These are phyloP conservation scores for Physocephala rufipes DNA, from an alignment of 2,888 invertebrate genomes.

Conservation along the genomic window DNA sequence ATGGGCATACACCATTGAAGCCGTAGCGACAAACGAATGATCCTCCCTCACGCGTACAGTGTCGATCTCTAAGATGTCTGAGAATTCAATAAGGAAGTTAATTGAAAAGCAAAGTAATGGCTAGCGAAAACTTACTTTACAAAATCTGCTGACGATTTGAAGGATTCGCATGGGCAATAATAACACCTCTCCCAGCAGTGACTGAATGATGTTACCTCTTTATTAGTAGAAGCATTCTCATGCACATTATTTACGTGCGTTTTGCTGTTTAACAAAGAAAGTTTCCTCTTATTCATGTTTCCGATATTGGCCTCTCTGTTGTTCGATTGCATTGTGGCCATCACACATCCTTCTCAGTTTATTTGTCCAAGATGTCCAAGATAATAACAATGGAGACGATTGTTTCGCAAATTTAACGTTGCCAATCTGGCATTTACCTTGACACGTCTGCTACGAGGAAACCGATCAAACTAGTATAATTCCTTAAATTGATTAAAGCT, in stretches of 20 bases:
- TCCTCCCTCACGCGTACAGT: conserved; percentile 86
- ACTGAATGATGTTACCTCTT: conserved; percentile 36
- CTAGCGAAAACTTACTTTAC: conserved; percentile 67
- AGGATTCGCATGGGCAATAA: conserved; percentile 71
- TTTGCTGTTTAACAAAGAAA: not conserved
- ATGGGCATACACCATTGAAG: conserved; percentile 84
- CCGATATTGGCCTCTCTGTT: conserved; percentile 32
- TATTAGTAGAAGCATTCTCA: conserved; percentile 41
- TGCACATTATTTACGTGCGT: conserved; percentile 5
- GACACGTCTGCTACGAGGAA: conserved; percentile 7
- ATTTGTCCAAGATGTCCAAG: not conserved
- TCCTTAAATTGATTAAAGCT: not conserved
- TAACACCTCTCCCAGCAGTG: conserved; percentile 70
- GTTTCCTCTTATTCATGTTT: not conserved
- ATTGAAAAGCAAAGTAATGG: not conserved
- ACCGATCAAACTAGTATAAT: not conserved
- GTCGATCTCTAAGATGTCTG: conserved; percentile 81
- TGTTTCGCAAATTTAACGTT: not conserved
- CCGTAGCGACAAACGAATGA: conserved; percentile 89
- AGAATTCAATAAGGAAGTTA: not conserved
- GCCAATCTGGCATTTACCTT: conserved; percentile 7
- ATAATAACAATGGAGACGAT: not conserved
- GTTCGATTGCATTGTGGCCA: conserved; percentile 51
- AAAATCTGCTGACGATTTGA: conserved; percentile 70
- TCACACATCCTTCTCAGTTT: conserved; percentile 50